Percentiles rank a stretch among this genome's conserved stretches.
Conservation (phyloP, 2,113 vertebrate genomes). For the Mesembrinibis cayennensis region DNA sequence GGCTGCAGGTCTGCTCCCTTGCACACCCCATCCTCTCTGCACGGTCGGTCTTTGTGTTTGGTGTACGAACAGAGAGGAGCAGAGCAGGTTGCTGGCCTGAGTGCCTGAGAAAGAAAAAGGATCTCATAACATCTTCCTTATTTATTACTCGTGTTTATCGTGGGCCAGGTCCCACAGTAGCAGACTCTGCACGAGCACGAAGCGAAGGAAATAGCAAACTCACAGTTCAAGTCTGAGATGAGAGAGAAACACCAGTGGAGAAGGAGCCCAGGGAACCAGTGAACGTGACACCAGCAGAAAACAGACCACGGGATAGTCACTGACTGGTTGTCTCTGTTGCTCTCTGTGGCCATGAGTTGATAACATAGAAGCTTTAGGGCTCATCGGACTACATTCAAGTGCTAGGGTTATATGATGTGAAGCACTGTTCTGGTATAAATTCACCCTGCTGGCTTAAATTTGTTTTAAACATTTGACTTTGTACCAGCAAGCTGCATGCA, state of each 20-base stretch:
- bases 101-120: background rate
- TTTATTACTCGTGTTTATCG: background rate
- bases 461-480: background rate
- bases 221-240: background rate
- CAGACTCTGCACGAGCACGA: background rate
- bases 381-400: rapidly evolving
- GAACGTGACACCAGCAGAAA: background rate
- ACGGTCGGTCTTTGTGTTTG: background rate
- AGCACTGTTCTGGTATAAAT: background rate
- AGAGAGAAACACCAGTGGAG: background rate
- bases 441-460: background rate
- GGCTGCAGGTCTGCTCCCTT: background rate
- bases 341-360: background rate
- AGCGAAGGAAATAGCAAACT: background rate
- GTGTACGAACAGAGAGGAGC: background rate
- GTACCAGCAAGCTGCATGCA: background rate
- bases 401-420: background rate
- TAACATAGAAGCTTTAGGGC: background rate
- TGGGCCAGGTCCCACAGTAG: background rate
- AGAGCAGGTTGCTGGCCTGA: background rate
- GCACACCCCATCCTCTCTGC: background rate
- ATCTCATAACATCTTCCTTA: background rate
- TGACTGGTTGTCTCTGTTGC: background rate
- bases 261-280: background rate
- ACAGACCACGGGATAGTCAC: background rate